Conservation (phyloP, 2,888 invertebrate species). For the Leucoma salicis region DNA sequence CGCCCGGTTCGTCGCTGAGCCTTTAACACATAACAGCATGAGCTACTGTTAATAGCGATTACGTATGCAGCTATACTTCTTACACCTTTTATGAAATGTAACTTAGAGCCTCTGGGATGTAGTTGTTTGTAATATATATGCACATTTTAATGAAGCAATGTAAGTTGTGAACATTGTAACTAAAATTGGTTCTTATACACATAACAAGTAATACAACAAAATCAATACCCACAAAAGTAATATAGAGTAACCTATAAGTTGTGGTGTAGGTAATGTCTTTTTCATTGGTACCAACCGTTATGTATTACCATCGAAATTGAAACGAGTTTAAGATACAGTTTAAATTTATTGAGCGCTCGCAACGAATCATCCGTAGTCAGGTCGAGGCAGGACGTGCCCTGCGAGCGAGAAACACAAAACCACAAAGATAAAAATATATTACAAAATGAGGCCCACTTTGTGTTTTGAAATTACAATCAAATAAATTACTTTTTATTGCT, state of each 20-base stretch:
- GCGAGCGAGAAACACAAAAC: constrained; percentile 74
- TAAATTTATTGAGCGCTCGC: constrained; percentile 60
- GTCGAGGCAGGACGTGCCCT: constrained; percentile 63
- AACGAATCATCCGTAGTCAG: constrained; percentile 56
- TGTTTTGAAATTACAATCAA: constrained; percentile 82
- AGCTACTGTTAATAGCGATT: constrained; percentile 53
- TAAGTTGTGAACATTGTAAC: constrained; percentile 43
- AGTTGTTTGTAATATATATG: constrained; percentile 52
- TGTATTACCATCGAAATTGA: constrained; percentile 59
- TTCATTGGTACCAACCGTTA: constrained; percentile 50
- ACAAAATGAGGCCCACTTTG: constrained; percentile 80
- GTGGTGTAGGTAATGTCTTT: constrained; percentile 65
- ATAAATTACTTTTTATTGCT: constrained; percentile 83
- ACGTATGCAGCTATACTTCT: constrained; percentile 55
- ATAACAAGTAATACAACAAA: background rate
- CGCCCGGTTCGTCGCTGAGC: constrained; percentile 32
- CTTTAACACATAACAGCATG: constrained; percentile 37
- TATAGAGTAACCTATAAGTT: constrained; percentile 36
- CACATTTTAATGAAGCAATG: constrained; percentile 53
- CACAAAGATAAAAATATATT: constrained; percentile 80
- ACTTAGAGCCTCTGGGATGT: constrained; percentile 51
- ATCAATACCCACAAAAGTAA: constrained; percentile 25
- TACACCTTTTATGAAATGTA: constrained; percentile 65
- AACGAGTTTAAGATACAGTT: constrained; percentile 55
- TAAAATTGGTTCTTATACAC: too few species aligned